Percentiles rank a stretch among this genome's conserved stretches.
Conservation (phyloP, 2,113 vertebrate species). For the Leptodactylus fuscus region DNA sequence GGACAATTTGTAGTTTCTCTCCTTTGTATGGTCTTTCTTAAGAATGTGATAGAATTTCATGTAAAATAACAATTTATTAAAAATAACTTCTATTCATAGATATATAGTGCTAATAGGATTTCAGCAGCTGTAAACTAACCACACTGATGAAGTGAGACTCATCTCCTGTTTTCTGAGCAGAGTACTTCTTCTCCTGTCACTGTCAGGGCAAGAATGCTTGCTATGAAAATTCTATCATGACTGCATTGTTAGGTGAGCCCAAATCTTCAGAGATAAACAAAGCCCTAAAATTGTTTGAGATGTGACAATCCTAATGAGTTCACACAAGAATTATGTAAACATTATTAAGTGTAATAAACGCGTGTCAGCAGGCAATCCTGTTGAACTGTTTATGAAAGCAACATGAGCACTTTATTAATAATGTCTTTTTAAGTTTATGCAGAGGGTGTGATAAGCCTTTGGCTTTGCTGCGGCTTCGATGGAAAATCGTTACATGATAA, state of each 20-base stretch:
- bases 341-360: constrained; percentile 80
- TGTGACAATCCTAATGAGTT: constrained; percentile 76
- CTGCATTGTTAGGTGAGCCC: constrained; percentile 43
- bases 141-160: constrained; percentile 25
- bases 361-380: constrained; percentile 71
- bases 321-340: constrained; percentile 76
- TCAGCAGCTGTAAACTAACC: constrained; percentile 23
- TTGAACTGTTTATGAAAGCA: constrained; percentile 72
- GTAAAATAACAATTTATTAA: no score
- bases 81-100: no score
- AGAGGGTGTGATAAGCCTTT: constrained; percentile 74
- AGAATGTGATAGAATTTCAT: background rate
- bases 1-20: background rate
- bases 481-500: constrained; percentile 77
- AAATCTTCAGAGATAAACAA: constrained; percentile 68
- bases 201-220: constrained; percentile 12
- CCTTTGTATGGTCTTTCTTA: background rate
- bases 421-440: constrained; percentile 80
- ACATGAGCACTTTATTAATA: constrained; percentile 68
- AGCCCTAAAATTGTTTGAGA: constrained; percentile 64
- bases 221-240: constrained; percentile 21
- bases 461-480: constrained; percentile 69
- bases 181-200: constrained; percentile 27
- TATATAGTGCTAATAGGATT: no score
- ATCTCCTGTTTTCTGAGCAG: constrained; percentile 16